phyloP scores from a whole-genome alignment of 2,113 vertebrate genomes.

The Plecotus auritus region DNA sequence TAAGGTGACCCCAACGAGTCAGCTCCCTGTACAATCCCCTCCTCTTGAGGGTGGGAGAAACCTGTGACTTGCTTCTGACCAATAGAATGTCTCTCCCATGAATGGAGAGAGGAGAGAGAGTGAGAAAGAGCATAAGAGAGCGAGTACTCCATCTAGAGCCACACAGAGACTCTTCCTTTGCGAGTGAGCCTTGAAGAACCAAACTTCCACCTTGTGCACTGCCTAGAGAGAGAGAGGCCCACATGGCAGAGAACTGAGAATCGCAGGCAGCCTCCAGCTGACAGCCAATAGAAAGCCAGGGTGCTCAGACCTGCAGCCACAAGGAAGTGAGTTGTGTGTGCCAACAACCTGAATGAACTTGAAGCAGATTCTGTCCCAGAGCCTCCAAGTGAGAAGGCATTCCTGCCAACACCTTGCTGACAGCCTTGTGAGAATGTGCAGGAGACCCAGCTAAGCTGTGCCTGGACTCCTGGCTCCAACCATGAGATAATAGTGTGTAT shows the following conservation, averaged over 20 bases:
- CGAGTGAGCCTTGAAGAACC: background rate
- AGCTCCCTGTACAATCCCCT: background rate
- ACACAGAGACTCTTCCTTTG: background rate
- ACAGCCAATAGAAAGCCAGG: background rate
- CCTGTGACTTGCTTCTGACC: background rate
- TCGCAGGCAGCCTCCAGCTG: background rate
- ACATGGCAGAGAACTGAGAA: background rate
- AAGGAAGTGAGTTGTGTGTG: background rate
- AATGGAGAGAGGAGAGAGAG: background rate
- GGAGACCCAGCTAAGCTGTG: background rate
- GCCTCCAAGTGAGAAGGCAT: background rate
- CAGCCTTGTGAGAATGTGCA: background rate
- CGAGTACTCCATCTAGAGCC: background rate
- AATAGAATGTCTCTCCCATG: background rate
- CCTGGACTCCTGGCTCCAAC: background rate
- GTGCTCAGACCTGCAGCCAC: background rate
- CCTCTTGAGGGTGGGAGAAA: background rate
- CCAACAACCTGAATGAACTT: background rate
- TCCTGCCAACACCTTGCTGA: background rate
- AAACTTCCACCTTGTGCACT: background rate
- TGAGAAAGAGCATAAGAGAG: background rate
- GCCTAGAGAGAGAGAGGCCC: background rate
- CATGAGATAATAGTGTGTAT: background rate
- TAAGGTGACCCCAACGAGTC: background rate
- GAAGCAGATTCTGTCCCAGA: background rate